Percentiles rank a stretch among this genome's conserved stretches.
phyloP scores from a whole-genome alignment of 2,888 invertebrate species.

The Belgica antarctica region DNA sequence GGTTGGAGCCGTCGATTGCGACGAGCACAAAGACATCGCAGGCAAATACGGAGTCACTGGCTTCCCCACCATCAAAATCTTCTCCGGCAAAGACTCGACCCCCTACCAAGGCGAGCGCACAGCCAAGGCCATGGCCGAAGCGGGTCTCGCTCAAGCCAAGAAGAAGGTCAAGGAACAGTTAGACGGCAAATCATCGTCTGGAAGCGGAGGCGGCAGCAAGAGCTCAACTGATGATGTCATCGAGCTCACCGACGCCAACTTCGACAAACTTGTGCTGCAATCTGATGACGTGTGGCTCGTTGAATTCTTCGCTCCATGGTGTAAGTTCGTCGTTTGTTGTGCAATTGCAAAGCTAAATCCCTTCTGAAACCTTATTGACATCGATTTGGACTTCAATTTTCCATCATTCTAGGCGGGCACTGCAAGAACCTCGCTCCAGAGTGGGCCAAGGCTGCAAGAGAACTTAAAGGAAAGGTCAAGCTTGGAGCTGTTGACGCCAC shows the following conservation, averaged over 20 bases:
- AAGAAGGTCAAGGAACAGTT: slow-evolving; percentile 70
- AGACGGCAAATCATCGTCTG: slow-evolving; percentile 57
- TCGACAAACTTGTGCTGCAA: slow-evolving; percentile 83
- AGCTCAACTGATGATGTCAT: slow-evolving; percentile 62
- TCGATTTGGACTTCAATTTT: not conserved
- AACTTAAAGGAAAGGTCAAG: slow-evolving; percentile 95
- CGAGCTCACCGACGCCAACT: slow-evolving; percentile 93
- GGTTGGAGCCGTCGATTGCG: slow-evolving; percentile 92
- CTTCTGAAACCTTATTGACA: not conserved
- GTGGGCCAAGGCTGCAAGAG: slow-evolving; percentile 91
- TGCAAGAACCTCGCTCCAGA: slow-evolving; percentile 95
- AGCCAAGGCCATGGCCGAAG: slow-evolving; percentile 82
- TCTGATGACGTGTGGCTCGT: slow-evolving; percentile 97
- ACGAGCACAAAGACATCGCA: slow-evolving; percentile 79
- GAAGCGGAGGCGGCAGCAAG: slow-evolving; percentile 45
- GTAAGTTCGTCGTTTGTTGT: slow-evolving; percentile 50
- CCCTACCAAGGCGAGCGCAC: slow-evolving; percentile 84
- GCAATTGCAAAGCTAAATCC: not conserved
- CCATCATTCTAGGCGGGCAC: slow-evolving; percentile 63
- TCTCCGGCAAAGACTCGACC: slow-evolving; percentile 76
- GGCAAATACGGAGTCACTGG: slow-evolving; percentile 80
- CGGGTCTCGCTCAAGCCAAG: slow-evolving; percentile 73
- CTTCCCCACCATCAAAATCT: slow-evolving; percentile 95
- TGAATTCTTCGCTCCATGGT: slow-evolving; percentile 97
- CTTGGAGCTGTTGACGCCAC: slow-evolving; percentile 96